Evolutionary conservation across 1,140 invertebrate genomes (phyloP).

Genomic region (Physella acuta): DNA sequence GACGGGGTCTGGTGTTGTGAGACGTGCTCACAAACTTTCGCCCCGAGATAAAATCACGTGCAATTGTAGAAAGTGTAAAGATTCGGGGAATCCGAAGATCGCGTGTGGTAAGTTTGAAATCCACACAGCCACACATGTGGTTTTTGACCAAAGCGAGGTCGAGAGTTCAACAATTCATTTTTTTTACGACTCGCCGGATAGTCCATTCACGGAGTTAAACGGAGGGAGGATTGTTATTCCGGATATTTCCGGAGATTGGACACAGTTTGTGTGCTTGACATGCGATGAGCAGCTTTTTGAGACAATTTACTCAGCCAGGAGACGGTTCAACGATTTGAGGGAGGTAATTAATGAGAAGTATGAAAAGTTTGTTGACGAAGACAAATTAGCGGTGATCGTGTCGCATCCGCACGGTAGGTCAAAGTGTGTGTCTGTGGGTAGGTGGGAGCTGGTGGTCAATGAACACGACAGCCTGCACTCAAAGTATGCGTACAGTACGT

Average conservation of each 20-base stretch:
- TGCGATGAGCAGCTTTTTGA: neutral
- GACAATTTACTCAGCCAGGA: neutral
- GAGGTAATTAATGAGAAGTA: neutral
- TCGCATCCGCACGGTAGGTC: neutral
- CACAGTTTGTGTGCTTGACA: neutral
- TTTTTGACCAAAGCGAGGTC: neutral
- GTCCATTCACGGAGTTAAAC: neutral
- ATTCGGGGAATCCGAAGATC: neutral
- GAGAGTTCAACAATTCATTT: neutral
- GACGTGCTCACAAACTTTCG: neutral
- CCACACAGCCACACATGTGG: neutral
- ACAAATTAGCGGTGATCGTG: neutral
- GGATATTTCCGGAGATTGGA: too few species aligned
- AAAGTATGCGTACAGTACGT: neutral
- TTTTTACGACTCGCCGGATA: neutral
- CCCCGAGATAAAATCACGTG: neutral
- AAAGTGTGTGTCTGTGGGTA: neutral
- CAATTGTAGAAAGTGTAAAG: neutral
- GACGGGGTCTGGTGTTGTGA: neutral
- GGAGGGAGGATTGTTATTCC: too few species aligned
- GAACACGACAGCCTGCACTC: neutral
- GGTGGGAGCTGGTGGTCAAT: neutral
- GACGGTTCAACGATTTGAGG: neutral
- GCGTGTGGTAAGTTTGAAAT: neutral
- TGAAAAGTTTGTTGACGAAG: neutral